A percentile compares a stretch with the other conserved stretches of the same genome.
phyloP scores from a whole-genome alignment of 2,797 vertebrate genomes.

The Moxostoma hubbsi region DNA sequence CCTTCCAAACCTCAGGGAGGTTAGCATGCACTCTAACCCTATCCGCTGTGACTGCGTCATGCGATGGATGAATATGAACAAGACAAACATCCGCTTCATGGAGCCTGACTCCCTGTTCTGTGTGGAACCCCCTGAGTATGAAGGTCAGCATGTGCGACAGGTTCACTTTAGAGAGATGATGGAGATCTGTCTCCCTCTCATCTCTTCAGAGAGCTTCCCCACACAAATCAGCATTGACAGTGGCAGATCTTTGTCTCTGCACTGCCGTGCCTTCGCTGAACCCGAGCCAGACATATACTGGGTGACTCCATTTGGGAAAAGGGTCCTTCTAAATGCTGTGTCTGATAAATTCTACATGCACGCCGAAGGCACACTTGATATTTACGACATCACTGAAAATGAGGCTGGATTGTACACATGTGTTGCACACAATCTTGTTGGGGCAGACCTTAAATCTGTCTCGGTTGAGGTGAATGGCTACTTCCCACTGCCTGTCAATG shows the following conservation, averaged over 20 bases:
- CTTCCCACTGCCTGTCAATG: slow-evolving; percentile 82
- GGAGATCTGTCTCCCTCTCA: slow-evolving; percentile 96
- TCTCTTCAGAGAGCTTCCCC: slow-evolving; percentile 95
- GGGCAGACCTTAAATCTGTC: slow-evolving; percentile 93
- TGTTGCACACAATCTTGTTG: slow-evolving; percentile 95
- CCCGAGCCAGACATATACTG: slow-evolving; percentile 98
- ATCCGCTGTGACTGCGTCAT: slow-evolving; percentile 96
- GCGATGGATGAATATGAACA: slow-evolving; percentile 99
- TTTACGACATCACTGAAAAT: slow-evolving; percentile 84
- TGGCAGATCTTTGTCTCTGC: slow-evolving; percentile 88
- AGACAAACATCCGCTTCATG: slow-evolving; percentile 96
- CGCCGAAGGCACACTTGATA: slow-evolving; percentile 94
- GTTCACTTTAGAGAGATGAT: slow-evolving; percentile 98
- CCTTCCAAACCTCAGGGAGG: slow-evolving; percentile 93
- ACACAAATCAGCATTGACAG: slow-evolving; percentile 81
- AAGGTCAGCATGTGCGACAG: slow-evolving; percentile 94
- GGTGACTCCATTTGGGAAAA: slow-evolving; percentile 91
- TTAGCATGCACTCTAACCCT: slow-evolving; percentile 97
- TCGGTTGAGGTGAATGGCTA: slow-evolving; percentile 91
- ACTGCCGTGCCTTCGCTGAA: slow-evolving; percentile 95
- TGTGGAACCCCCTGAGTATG: slow-evolving; percentile 94
- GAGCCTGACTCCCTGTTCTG: slow-evolving; percentile 96
- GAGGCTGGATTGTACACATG: slow-evolving; percentile 96
- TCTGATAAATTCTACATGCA: slow-evolving; percentile 92
- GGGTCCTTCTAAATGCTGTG: slow-evolving; percentile 86